Evolutionary conservation across 2,113 vertebrate genomes (phyloP).

Genomic region (Phoxinus phoxinus): DNA sequence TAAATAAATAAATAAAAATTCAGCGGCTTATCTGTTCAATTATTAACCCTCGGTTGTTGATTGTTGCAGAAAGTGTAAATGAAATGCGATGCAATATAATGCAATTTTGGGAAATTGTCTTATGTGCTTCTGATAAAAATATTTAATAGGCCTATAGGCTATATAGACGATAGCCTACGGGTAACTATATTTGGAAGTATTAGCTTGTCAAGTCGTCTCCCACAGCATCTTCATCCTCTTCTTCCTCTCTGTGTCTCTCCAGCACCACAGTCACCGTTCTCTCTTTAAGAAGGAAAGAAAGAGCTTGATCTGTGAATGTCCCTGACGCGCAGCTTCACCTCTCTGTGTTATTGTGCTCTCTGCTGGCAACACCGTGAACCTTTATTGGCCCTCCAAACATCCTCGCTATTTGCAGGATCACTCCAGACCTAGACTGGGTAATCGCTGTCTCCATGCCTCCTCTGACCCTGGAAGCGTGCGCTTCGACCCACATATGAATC

Average conservation of each 20-base stretch:
- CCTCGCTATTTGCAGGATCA: not conserved
- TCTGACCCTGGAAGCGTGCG: not conserved
- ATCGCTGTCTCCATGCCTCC: not conserved
- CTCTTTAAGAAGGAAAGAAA: not conserved
- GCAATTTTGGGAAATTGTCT: too few relatives aligned
- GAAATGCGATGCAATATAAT: not conserved
- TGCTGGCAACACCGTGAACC: not conserved
- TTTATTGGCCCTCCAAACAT: not conserved
- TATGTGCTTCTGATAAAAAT: too few relatives aligned
- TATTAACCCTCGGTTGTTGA: too few relatives aligned
- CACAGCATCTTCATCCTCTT: not conserved
- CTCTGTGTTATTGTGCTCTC: not conserved
- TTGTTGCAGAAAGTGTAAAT: not conserved
- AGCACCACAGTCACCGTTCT: not conserved
- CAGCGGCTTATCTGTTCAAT: too few relatives aligned
- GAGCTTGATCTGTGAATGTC: not conserved
- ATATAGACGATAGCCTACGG: too few relatives aligned
- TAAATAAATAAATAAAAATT: too few relatives aligned
- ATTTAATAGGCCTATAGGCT: too few relatives aligned
- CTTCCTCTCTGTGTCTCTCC: not conserved
- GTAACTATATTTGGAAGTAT: not conserved
- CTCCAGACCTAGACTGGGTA: not conserved
- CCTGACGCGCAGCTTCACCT: not conserved
- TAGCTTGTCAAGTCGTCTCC: not conserved
- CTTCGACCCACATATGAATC: not conserved